Evolutionary conservation across 2,797 vertebrate genomes (phyloP).

Genomic region (Naso thynnoides): DNA sequence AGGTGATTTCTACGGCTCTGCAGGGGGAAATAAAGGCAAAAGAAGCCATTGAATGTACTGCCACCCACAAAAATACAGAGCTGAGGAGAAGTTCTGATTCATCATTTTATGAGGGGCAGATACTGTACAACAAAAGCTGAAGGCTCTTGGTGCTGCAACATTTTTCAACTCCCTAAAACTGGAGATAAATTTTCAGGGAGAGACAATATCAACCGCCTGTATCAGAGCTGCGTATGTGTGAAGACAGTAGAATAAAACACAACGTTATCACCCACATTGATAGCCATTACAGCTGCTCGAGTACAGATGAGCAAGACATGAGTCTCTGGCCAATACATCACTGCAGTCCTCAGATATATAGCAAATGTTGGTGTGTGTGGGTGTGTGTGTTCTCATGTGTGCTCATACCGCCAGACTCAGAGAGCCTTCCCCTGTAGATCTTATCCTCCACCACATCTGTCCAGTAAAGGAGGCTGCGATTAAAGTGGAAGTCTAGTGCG

Average conservation of each 20-base stretch:
- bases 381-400: not conserved
- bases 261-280: slow-evolving; percentile 22
- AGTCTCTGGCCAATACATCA: slow-evolving; percentile 31
- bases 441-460: slow-evolving; percentile 99
- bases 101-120: slow-evolving; percentile 32
- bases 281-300: slow-evolving; percentile 25
- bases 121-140: slow-evolving; percentile 21
- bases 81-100: slow-evolving; percentile 44
- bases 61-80: slow-evolving; percentile 39
- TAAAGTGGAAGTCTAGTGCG: slow-evolving; percentile 98
- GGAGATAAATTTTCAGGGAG: slow-evolving; percentile 39
- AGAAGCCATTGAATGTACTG: slow-evolving; percentile 17
- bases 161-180: slow-evolving; percentile 30
- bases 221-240: slow-evolving; percentile 35
- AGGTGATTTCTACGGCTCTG: slow-evolving; percentile 26
- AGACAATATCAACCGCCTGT: slow-evolving; percentile 32
- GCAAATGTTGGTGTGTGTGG: slow-evolving; percentile 17
- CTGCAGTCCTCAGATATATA: slow-evolving; percentile 20
- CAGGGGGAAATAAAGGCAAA: slow-evolving; percentile 46
- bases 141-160: slow-evolving; percentile 28
- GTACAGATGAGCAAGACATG: slow-evolving; percentile 33
- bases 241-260: slow-evolving; percentile 32
- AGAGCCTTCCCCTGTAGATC: slow-evolving; percentile 96
- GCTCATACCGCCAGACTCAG: slow-evolving; percentile 91
- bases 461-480: slow-evolving; percentile 96